Conservation (phyloP, 2,888 invertebrate species). For the Caenorhabditis panamensis region DNA sequence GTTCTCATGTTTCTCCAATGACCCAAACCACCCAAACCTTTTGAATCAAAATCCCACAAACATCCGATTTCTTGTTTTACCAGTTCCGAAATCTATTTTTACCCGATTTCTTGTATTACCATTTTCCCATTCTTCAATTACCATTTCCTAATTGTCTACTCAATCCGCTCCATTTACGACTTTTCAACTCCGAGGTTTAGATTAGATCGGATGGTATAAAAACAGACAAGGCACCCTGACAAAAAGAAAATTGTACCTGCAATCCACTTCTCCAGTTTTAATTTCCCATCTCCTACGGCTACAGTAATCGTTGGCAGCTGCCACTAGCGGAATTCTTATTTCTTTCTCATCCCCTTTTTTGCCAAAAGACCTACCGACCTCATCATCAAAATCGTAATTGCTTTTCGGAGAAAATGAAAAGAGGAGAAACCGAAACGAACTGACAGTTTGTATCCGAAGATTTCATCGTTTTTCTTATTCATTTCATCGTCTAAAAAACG, state of each 20-base stretch:
- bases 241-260: background rate
- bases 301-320: slow-evolving; percentile 39
- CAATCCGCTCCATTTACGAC: background rate
- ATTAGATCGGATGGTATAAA: slow-evolving; percentile 3
- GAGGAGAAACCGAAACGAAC: slow-evolving; percentile 39
- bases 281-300: slow-evolving; percentile 2
- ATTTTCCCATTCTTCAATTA: background rate
- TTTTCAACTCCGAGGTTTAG: background rate
- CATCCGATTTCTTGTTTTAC: background rate
- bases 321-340: slow-evolving; percentile 48
- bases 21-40: no score
- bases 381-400: slow-evolving; percentile 59
- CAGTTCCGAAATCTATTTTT: background rate
- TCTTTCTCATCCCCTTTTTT: slow-evolving; percentile 32
- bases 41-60: no score
- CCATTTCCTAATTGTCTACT: slow-evolving; percentile 2
- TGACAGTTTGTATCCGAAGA: slow-evolving; percentile 35
- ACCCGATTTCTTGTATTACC: background rate
- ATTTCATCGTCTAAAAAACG: slow-evolving; percentile 19
- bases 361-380: slow-evolving; percentile 57
- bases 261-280: slow-evolving; percentile 3
- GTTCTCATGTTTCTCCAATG: background rate
- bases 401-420: slow-evolving; percentile 29
- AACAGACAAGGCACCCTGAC: background rate
- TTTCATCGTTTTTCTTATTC: slow-evolving; percentile 15